A percentile compares a stretch with the other conserved stretches of the same genome.
Evolutionary conservation across 2,113 vertebrate species (phyloP).

Genomic region (Saccopteryx leptura): DNA sequence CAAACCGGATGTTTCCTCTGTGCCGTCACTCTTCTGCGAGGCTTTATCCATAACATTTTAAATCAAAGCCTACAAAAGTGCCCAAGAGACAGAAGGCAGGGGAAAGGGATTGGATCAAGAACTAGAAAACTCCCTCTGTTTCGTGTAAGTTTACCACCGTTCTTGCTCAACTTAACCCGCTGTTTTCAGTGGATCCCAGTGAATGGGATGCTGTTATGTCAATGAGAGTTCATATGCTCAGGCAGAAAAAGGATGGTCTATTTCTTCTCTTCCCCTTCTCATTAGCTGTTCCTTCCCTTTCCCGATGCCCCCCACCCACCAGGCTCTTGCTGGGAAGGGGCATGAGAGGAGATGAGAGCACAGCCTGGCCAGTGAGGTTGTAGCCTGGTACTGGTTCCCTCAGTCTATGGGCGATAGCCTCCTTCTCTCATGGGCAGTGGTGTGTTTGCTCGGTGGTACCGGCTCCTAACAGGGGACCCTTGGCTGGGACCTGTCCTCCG

Average conservation of each 20-base stretch:
- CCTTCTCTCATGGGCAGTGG: background rate
- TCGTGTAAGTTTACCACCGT: background rate
- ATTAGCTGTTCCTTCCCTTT: background rate
- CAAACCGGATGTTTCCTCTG: background rate
- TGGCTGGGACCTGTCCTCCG: background rate
- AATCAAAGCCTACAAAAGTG: conserved; percentile 4
- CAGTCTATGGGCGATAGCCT: background rate
- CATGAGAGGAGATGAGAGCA: background rate
- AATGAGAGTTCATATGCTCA: background rate
- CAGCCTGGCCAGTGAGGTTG: fast-evolving
- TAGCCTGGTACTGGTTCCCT: background rate
- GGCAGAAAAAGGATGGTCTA: fast-evolving
- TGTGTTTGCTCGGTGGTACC: background rate
- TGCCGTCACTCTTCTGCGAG: background rate
- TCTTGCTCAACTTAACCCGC: background rate
- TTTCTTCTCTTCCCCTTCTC: background rate
- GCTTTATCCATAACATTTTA: background rate
- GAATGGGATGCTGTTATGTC: background rate
- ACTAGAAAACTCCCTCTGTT: background rate
- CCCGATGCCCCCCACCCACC: fast-evolving
- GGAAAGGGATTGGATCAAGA: background rate
- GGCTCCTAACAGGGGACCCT: fast-evolving
- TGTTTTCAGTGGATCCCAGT: background rate
- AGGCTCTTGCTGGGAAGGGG: background rate
- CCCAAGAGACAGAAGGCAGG: background rate